Conservation (phyloP, 2,797 vertebrate species). For the Siniperca undulata region DNA sequence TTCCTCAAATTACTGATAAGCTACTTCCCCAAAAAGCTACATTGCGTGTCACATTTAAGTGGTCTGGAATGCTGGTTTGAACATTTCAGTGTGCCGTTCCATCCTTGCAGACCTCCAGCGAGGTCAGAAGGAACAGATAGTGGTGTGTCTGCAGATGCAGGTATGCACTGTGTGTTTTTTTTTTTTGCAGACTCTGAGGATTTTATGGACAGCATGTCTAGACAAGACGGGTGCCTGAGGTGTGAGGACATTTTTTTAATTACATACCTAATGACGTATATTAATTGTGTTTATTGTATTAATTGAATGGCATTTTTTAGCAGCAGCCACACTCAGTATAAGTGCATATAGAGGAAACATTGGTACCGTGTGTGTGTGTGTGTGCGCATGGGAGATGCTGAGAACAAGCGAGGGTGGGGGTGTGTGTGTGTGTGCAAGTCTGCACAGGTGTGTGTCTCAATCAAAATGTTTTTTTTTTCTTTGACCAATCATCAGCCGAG, state of each 20-base stretch:
- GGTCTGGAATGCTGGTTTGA: not conserved
- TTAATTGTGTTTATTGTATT: not conserved
- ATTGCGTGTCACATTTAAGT: not conserved
- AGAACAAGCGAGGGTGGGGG: not conserved
- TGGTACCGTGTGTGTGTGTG: not conserved
- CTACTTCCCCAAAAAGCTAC: conserved; percentile 33
- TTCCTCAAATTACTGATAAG: conserved; percentile 53
- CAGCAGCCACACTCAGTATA: not conserved
- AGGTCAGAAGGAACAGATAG: not conserved
- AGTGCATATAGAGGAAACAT: not conserved
- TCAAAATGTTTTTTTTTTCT: conserved; percentile 4
- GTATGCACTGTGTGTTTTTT: not conserved
- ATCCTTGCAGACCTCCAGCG: too few relatives aligned
- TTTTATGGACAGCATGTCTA: conserved; percentile 24
- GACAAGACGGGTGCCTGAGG: not conserved
- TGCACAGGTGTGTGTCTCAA: conserved; percentile 56
- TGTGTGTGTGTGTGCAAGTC: conserved; percentile 28
- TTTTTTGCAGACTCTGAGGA: not conserved
- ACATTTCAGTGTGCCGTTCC: not conserved
- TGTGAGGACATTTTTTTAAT: not conserved
- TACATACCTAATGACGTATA: not conserved
- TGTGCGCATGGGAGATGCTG: conserved; percentile 7
- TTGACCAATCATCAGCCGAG: conserved; percentile 69
- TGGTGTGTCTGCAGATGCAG: not conserved
- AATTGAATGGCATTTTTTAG: not conserved